Conservation (phyloP, 1,140 invertebrate species). For the Bombus waltoni region DNA sequence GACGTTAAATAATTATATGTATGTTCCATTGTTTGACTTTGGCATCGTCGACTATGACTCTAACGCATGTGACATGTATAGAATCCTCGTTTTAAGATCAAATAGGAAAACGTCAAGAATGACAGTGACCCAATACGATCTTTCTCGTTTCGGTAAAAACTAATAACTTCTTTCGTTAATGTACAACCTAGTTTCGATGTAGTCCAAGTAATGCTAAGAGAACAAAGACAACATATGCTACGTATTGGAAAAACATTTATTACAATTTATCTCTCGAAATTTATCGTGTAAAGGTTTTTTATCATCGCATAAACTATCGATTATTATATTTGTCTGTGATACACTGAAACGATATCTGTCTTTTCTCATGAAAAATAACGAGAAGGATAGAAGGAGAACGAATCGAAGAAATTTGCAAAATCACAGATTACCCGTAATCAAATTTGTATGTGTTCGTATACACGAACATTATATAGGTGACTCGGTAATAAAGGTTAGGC, state of each 20-base stretch:
- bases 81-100: slow-evolving; percentile 17
- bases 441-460: slow-evolving; percentile 10
- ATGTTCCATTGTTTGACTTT: neutral
- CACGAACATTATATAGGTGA: slow-evolving; percentile 30
- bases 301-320: neutral
- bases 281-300: neutral
- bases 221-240: slow-evolving; percentile 2
- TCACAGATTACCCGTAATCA: slow-evolving; percentile 52
- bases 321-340: neutral
- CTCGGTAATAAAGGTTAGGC: slow-evolving; percentile 61
- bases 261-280: neutral
- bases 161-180: neutral
- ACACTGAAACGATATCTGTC: neutral
- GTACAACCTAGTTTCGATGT: neutral
- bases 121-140: slow-evolving; percentile 11
- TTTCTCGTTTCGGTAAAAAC: neutral
- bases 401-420: slow-evolving; percentile 40
- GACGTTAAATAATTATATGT: neutral
- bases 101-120: slow-evolving; percentile 25
- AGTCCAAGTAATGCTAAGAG: neutral
- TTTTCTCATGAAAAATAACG: neutral
- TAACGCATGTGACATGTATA: neutral
- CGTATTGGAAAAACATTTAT: neutral
- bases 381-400: neutral
- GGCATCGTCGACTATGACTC: neutral